Base-by-base conservation (phyloP, 2,888 invertebrate species). In the Emmelina monodactyla region DNA sequence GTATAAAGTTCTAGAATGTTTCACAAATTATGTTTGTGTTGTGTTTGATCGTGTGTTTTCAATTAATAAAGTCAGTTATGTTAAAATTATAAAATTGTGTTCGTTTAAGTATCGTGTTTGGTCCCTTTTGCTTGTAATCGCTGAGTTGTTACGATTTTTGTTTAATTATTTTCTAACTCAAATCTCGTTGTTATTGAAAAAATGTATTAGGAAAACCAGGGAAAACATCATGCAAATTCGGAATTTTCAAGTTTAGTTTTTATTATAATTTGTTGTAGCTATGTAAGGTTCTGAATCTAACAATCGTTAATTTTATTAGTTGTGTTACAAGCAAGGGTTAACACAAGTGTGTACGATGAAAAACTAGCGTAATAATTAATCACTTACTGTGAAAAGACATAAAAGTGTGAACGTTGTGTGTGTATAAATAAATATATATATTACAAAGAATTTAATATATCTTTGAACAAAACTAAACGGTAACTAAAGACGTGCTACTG, bases 321-420 rank as follows among this genome's bases (percentile, higher is more conserved):
- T 61, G 44, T 71, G 79, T 81, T 80, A 81, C 80, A 81, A 81
- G 80, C 81, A 72, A 76, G 70, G 80, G 78, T 75, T 76, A 75
- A 65, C 61, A 73, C 71, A 67, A 65, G 53, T 60, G 11, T n/a
- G n/a, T n/a, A n/a, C n/a, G n/a, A n/a, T n/a, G n/a, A n/a, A n/a
- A n/a, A n/a, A n/a, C n/a, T n/a, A n/a, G n/a, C n/a, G n/a, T n/a
- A n/a, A n/a, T n/a, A n/a, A n/a, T n/a, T n/a, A n/a, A n/a, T n/a
- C n/a, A n/a, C n/a, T n/a, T n/a, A n/a, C n/a, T n/a, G n/a, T n/a
- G n/a, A n/a, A n/a, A n/a, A 25, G n/a, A 10, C 6, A 10, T 25
- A 10, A 9, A 25, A n/a, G 25, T 25, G 11, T 4, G 19, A 6
- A 19, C n/a, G n/a, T n/a, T 25, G 25, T 10, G 25, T 25, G 25